Percentiles rank a stretch among this genome's conserved stretches.
These are phyloP conservation scores for Ennomos fuscantarius DNA, from an alignment of 2,888 invertebrate genomes.

Conservation along the genomic window DNA sequence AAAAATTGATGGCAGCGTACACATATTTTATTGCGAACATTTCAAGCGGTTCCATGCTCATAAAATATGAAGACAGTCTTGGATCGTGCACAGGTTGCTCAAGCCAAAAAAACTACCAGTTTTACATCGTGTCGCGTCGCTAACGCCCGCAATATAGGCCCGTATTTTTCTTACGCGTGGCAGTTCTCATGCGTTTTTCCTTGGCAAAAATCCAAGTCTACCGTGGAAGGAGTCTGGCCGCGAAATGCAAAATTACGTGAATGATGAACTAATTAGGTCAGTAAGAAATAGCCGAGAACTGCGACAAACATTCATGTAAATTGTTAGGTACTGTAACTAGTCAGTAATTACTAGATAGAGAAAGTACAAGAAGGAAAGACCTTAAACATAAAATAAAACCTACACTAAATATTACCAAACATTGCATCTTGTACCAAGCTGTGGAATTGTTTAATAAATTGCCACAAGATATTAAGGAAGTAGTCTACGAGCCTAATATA, in stretches of 20 bases:
- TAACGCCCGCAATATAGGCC: constrained; percentile 16
- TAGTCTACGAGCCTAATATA: no score
- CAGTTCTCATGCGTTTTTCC: constrained; percentile 25
- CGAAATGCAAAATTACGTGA: constrained; percentile 23
- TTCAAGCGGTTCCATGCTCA: constrained; percentile 1
- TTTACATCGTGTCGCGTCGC: constrained; percentile 19
- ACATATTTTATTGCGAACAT: not conserved
- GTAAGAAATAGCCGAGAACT: constrained; percentile 3
- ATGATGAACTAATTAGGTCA: constrained; percentile 22
- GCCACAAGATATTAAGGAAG: no score
- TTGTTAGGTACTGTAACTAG: not conserved
- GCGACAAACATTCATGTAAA: not conserved
- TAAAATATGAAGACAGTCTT: constrained; percentile 18
- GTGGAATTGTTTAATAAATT: no score
- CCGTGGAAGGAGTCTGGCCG: constrained; percentile 10
- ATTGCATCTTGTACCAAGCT: no score
- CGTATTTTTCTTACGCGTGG: constrained; percentile 21
- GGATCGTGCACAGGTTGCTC: constrained; percentile 5
- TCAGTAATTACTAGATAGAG: not conserved
- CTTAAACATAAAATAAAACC: no score
- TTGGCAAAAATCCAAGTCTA: constrained; percentile 23
- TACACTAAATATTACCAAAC: no score
- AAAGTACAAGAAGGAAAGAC: no score
- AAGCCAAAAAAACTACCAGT: constrained; percentile 21
- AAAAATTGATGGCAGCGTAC: not conserved